Percentiles rank a stretch among this genome's conserved stretches.
phyloP scores from a whole-genome alignment of 2,888 invertebrate species.

The Lacanobia oleracea region DNA sequence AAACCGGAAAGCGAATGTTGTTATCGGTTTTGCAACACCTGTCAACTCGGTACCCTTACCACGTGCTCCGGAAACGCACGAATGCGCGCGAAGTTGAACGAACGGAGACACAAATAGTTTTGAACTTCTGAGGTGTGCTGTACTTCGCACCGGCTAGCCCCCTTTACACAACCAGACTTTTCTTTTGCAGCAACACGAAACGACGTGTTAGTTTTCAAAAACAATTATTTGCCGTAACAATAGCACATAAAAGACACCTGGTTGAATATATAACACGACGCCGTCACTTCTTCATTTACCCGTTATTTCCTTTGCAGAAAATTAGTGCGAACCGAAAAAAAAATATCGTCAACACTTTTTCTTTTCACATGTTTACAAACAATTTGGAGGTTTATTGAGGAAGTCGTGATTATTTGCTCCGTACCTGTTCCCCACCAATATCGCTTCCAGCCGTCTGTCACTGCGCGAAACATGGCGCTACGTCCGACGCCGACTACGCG shows the following conservation, averaged over 20 bases:
- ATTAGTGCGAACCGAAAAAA: constrained; percentile 5
- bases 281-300: constrained; percentile 34
- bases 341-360: constrained; percentile 34
- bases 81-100: constrained; percentile 75
- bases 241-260: constrained; percentile 39
- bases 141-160: constrained; percentile 73
- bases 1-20: constrained; percentile 52
- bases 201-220: constrained; percentile 37
- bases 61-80: constrained; percentile 84
- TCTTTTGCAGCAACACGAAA: constrained; percentile 41
- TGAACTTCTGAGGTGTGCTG: constrained; percentile 75
- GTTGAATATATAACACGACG: constrained; percentile 38
- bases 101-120: constrained; percentile 85
- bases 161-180: constrained; percentile 57
- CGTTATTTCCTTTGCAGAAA: constrained; percentile 44
- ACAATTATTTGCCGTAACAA: constrained; percentile 48
- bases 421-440: constrained; percentile 90
- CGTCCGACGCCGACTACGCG: constrained; percentile 84
- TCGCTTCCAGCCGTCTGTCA: constrained; percentile 87
- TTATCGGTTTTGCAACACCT: constrained; percentile 74
- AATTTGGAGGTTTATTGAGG: constrained; percentile 80
- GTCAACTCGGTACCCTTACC: constrained; percentile 75
- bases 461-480: constrained; percentile 86
- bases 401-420: constrained; percentile 83
- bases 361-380: constrained; percentile 68